These are phyloP conservation scores for Euphydryas editha DNA, from an alignment of 2,888 invertebrate genomes.

Conservation along the genomic window DNA sequence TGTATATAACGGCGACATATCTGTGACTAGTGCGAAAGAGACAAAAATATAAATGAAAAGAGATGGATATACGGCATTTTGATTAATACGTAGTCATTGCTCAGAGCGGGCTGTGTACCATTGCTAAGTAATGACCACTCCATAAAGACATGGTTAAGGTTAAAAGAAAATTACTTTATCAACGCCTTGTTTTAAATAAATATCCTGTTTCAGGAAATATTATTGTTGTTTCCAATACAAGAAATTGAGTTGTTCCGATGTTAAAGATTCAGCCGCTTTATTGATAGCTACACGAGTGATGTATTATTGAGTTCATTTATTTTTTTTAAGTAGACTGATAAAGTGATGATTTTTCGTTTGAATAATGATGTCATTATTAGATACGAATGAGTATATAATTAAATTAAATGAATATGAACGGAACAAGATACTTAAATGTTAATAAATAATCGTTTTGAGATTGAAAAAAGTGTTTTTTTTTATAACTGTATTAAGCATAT, in stretches of 20 bases:
- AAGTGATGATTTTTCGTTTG: constrained; percentile 40
- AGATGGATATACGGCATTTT: constrained; percentile 81
- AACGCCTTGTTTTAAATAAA: constrained; percentile 84
- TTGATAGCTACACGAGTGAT: constrained; percentile 80
- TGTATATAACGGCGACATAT: constrained; percentile 72
- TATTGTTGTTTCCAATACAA: constrained; percentile 82
- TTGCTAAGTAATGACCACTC: constrained; percentile 84
- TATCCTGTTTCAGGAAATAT: constrained; percentile 84
- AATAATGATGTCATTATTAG: constrained; percentile 41
- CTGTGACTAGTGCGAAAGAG: constrained; percentile 74
- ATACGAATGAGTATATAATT: constrained; percentile 42
- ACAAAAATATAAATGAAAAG: constrained; percentile 64
- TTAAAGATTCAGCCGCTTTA: constrained; percentile 77
- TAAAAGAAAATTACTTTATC: constrained; percentile 84
- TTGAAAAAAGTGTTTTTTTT: constrained; percentile 27
- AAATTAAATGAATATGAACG: constrained; percentile 42
- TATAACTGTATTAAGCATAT: constrained; percentile 18
- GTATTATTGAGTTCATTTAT: constrained; percentile 73
- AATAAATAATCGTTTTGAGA: constrained; percentile 25
- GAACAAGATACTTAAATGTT: constrained; percentile 33
- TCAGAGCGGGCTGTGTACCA: constrained; percentile 83
- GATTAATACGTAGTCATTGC: constrained; percentile 83
- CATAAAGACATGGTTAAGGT: constrained; percentile 84
- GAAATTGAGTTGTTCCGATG: constrained; percentile 81
- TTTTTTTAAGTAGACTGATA: constrained; percentile 48